Conservation (phyloP, 2,888 invertebrate species). For the Unio pictorum region DNA sequence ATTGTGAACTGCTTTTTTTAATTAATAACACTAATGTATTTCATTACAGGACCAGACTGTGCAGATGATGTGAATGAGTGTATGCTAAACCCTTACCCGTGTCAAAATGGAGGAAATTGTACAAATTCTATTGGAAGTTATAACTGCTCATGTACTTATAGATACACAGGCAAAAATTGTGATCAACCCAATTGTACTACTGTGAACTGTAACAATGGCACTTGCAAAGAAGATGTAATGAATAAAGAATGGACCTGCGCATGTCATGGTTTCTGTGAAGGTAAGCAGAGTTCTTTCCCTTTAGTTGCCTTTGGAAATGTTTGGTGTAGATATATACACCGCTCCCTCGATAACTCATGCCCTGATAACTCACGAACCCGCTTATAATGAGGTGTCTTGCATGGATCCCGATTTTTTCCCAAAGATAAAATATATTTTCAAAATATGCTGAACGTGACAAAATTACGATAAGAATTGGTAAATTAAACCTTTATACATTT, state of each 20-base stretch:
- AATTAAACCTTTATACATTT: too few species aligned
- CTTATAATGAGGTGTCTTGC: too few species aligned
- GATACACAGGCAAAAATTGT: slow-evolving; percentile 55
- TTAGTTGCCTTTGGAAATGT: background rate
- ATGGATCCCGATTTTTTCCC: too few species aligned
- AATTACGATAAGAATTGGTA: too few species aligned
- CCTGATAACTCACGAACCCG: too few species aligned
- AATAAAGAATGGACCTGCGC: slow-evolving; percentile 28
- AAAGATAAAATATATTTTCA: too few species aligned
- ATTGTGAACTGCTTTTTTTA: background rate
- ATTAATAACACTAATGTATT: slow-evolving; percentile 4
- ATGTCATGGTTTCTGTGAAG: slow-evolving; percentile 47
- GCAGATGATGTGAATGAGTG: slow-evolving; percentile 41
- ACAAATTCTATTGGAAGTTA: slow-evolving; percentile 66
- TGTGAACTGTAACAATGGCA: slow-evolving; percentile 44
- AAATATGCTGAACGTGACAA: too few species aligned
- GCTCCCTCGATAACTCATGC: too few species aligned
- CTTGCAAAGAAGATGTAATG: slow-evolving; percentile 22
- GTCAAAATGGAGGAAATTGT: slow-evolving; percentile 75
- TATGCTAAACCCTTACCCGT: slow-evolving; percentile 62
- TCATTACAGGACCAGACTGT: slow-evolving; percentile 34
- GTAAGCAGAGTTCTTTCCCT: slow-evolving; percentile 22
- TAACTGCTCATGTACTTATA: slow-evolving; percentile 54
- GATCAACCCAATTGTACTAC: slow-evolving; percentile 39
- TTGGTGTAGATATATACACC: too few species aligned